Conservation (phyloP, 2,113 vertebrate genomes). For the Cinclus cinclus region DNA sequence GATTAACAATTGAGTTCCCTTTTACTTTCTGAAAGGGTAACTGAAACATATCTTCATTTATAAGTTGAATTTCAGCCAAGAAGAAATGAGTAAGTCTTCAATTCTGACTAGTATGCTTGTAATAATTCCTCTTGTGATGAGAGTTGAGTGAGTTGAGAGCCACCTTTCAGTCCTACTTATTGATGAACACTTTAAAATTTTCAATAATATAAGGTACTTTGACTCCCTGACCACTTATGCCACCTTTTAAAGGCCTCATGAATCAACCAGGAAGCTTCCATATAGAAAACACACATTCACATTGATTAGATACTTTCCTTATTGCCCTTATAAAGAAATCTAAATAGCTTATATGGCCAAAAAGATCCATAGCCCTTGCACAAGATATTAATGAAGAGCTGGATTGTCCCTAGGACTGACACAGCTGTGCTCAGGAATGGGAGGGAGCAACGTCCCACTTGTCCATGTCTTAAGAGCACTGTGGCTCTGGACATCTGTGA, state of each 20-base stretch:
- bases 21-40: neutral
- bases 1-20: neutral
- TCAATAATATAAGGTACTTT: neutral
- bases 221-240: neutral
- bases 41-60: neutral
- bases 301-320: neutral
- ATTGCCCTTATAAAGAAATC: neutral
- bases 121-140: neutral
- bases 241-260: neutral
- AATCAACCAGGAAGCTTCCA: neutral
- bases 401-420: neutral
- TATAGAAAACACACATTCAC: neutral
- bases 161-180: neutral
- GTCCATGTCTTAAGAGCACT: neutral
- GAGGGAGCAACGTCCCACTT: neutral
- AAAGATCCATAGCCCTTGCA: neutral
- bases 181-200: neutral
- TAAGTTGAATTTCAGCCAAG: neutral
- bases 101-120: neutral
- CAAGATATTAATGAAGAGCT: neutral
- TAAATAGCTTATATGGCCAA: neutral
- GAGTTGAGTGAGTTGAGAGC: neutral
- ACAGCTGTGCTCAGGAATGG: neutral
- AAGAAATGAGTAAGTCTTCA: neutral
- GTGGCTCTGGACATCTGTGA: neutral